phyloP scores from a whole-genome alignment of 2,888 invertebrate genomes.

The Pachycephus smyrnensis region DNA sequence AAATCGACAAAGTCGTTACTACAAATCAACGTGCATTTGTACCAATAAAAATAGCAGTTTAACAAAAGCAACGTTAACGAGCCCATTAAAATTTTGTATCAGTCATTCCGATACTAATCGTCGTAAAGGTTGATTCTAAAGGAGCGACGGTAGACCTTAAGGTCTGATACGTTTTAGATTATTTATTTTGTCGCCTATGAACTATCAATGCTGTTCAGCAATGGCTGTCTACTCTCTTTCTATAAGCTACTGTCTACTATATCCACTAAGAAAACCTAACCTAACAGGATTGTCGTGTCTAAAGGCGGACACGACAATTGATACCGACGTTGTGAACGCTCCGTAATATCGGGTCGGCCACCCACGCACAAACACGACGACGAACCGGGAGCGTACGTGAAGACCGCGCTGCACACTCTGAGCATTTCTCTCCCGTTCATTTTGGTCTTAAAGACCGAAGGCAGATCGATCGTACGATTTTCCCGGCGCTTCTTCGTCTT shows the following conservation, averaged over 20 bases:
- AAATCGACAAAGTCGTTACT: neutral
- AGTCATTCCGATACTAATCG: neutral
- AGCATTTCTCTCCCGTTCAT: constrained; percentile 45
- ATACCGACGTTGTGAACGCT: constrained; percentile 43
- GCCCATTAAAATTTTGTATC: neutral
- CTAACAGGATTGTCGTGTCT: neutral
- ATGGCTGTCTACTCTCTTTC: neutral
- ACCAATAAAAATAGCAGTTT: neutral
- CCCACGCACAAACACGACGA: constrained; percentile 53
- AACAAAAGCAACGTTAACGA: neutral
- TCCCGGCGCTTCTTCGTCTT: constrained; percentile 37
- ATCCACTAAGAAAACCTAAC: neutral
- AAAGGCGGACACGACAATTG: neutral
- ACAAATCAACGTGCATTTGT: neutral
- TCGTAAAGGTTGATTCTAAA: neutral
- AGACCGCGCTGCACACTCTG: constrained; percentile 36
- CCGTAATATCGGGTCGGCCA: constrained; percentile 56
- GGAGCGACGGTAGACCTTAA: neutral
- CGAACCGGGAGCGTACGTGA: constrained; percentile 27
- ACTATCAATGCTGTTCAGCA: neutral
- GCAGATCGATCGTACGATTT: constrained; percentile 66
- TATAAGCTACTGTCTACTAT: neutral
- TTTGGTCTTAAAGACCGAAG: constrained; percentile 65
- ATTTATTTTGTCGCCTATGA: neutral
- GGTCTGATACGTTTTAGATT: neutral